These are phyloP conservation scores for Himantopus leucocephalus DNA, from an alignment of 2,113 vertebrate genomes.

Conservation along the genomic window DNA sequence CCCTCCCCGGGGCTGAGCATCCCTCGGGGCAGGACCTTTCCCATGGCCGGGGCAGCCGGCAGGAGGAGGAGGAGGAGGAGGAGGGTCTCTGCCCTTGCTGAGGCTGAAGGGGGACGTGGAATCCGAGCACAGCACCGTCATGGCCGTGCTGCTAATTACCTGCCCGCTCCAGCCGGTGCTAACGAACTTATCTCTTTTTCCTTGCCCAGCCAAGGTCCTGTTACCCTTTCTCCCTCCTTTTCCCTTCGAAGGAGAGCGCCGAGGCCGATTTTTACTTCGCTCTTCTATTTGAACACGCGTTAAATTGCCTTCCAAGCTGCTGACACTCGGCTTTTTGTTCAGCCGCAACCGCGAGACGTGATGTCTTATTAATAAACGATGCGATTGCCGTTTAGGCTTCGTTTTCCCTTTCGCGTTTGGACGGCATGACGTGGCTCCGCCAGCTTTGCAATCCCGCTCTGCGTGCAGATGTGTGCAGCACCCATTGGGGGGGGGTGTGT, in stretches of 20 bases:
- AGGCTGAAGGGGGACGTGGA: not conserved
- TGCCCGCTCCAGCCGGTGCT: rapidly evolving
- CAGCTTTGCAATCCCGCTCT: rapidly evolving
- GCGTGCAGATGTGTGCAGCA: not conserved
- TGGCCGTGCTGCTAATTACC: not conserved
- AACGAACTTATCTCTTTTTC: not conserved
- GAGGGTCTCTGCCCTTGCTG: not conserved
- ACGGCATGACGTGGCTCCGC: rapidly evolving
- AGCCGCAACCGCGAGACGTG: rapidly evolving
- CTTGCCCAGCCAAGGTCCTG: not conserved
- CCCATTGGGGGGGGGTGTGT: not conserved
- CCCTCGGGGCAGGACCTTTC: not conserved
- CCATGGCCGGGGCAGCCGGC: rapidly evolving
- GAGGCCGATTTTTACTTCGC: not conserved
- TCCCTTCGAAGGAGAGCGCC: not conserved
- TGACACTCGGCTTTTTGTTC: not conserved
- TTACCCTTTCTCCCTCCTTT: not conserved
- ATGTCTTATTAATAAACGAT: not conserved
- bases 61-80: not conserved
- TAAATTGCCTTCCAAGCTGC: not conserved
- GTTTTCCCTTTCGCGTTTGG: not conserved
- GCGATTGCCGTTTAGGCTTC: not conserved
- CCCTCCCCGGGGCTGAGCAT: not conserved
- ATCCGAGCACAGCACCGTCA: too few relatives aligned
- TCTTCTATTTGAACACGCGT: rapidly evolving